phyloP scores from a whole-genome alignment of 2,797 vertebrate species.

The Enteromius mattozi region DNA sequence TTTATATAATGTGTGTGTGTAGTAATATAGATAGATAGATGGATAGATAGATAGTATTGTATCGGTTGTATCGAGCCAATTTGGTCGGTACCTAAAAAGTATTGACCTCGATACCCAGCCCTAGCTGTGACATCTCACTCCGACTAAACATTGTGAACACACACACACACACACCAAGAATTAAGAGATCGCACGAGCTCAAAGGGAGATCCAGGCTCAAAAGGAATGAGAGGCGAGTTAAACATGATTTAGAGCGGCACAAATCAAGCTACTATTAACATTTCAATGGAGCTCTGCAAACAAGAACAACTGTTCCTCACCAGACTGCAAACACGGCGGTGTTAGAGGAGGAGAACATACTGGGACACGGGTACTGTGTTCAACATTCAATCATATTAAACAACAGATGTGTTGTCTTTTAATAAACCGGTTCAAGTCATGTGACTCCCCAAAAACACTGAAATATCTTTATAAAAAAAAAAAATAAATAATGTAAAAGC shows the following conservation, averaged over 20 bases:
- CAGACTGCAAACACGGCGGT: not conserved
- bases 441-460: not conserved
- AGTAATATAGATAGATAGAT: too few relatives aligned
- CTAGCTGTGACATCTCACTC: not conserved
- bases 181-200: not conserved
- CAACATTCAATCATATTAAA: too few relatives aligned
- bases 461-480: not conserved
- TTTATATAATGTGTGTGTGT: too few relatives aligned
- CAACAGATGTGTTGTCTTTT: not conserved
- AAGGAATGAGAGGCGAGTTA: not conserved
- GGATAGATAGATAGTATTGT: too few relatives aligned
- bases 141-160: not conserved
- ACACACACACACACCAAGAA: not conserved
- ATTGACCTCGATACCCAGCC: too few relatives aligned
- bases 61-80: too few relatives aligned
- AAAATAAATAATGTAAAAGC: too few relatives aligned
- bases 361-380: not conserved
- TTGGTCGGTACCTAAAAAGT: too few relatives aligned
- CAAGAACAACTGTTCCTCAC: slow-evolving; percentile 3
- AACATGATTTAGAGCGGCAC: not conserved
- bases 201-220: slow-evolving; percentile 6
- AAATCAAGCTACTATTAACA: slow-evolving; percentile 9
- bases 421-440: not conserved
- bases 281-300: slow-evolving; percentile 21
- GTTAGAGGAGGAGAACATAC: not conserved